phyloP scores from a whole-genome alignment of 2,797 vertebrate species.

The Trachurus trachurus region DNA sequence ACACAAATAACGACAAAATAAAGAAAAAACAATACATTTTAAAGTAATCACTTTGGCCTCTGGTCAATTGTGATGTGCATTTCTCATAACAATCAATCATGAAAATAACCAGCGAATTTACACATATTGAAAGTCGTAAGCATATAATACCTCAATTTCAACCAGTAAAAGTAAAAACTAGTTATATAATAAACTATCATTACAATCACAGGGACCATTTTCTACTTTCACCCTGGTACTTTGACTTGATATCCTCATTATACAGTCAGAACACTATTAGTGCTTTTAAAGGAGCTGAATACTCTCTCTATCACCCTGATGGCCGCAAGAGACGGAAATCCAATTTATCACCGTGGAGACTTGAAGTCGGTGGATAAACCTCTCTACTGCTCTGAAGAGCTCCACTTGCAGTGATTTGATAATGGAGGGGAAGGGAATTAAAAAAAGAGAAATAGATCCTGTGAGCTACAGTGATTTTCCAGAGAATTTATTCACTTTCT shows the following conservation, averaged over 20 bases:
- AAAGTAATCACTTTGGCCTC: background rate
- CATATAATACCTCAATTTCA: background rate
- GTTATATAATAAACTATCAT: background rate
- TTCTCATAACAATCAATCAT: background rate
- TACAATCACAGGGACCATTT: background rate
- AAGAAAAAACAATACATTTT: too few relatives aligned
- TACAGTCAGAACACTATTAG: background rate
- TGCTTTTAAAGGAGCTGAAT: background rate
- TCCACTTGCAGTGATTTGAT: constrained; percentile 29
- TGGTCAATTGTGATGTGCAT: background rate
- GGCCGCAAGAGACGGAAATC: background rate
- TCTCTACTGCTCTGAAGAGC: background rate
- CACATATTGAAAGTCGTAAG: too few relatives aligned
- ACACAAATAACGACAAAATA: too few relatives aligned
- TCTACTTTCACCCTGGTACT: background rate
- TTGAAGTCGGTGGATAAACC: background rate
- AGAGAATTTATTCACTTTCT: background rate
- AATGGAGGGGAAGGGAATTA: constrained; percentile 28
- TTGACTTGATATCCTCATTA: too few relatives aligned
- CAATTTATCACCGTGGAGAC: background rate
- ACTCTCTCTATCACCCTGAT: background rate
- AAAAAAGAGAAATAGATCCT: constrained; percentile 57
- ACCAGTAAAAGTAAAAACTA: background rate
- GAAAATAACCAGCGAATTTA: background rate
- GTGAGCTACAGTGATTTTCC: background rate